Conservation (phyloP, 2,888 invertebrate genomes). For the Griposia aprilina region DNA sequence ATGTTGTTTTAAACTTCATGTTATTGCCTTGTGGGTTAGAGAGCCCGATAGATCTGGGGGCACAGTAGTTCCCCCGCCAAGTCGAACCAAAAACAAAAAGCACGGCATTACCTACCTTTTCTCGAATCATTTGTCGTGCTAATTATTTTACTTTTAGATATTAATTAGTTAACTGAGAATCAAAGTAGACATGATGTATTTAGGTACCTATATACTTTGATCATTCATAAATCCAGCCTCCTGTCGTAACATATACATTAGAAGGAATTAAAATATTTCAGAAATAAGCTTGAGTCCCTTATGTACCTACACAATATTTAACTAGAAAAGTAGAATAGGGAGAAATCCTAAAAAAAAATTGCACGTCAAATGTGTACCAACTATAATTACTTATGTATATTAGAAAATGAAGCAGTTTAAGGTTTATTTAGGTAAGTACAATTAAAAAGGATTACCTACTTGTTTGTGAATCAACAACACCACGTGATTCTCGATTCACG, state of each 20-base stretch:
- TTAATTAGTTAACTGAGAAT: too few relatives aligned
- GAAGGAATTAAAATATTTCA: neutral
- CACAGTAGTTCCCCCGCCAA: too few relatives aligned
- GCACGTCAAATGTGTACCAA: neutral
- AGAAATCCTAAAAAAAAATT: neutral
- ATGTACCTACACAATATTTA: neutral
- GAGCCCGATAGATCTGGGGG: neutral
- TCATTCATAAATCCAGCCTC: neutral
- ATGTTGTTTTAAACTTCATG: neutral
- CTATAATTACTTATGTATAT: neutral
- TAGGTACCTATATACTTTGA: neutral
- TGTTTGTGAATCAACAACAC: neutral
- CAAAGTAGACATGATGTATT: neutral
- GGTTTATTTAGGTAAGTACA: neutral
- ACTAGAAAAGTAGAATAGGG: neutral
- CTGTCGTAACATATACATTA: neutral
- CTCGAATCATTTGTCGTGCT: too few relatives aligned
- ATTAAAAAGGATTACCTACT: neutral
- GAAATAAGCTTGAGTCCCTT: neutral
- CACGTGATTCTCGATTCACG: constrained; percentile 37
- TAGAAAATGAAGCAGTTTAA: neutral
- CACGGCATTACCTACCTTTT: too few relatives aligned
- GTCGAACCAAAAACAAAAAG: too few relatives aligned
- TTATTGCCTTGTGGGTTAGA: neutral
- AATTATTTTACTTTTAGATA: too few relatives aligned